These are phyloP conservation scores for Didymodactylos carnosus DNA, from an alignment of 2,888 invertebrate species.

Conservation along the genomic window DNA sequence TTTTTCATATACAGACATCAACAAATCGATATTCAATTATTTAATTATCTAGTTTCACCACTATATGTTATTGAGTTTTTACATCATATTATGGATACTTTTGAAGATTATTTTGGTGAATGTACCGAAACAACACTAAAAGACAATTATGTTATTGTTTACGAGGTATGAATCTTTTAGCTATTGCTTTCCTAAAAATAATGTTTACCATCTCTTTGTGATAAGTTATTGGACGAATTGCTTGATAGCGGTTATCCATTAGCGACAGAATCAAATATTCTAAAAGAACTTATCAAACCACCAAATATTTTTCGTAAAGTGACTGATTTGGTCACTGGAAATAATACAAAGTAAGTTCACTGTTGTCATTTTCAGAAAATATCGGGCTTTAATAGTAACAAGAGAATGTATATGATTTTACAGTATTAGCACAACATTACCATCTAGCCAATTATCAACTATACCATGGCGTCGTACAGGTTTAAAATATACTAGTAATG, in stretches of 20 bases:
- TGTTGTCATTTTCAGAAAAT: not conserved
- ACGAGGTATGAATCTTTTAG: slow-evolving; percentile 49
- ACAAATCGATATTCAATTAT: not conserved
- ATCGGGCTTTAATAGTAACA: too few relatives aligned
- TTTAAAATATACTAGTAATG: slow-evolving; percentile 94
- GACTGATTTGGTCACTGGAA: slow-evolving; percentile 89
- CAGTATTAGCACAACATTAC: slow-evolving; percentile 49
- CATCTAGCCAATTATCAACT: slow-evolving; percentile 87
- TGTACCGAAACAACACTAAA: slow-evolving; percentile 88
- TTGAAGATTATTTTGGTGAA: slow-evolving; percentile 92
- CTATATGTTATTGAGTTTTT: slow-evolving; percentile 93
- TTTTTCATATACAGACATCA: not conserved
- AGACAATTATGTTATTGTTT: slow-evolving; percentile 95
- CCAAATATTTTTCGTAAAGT: slow-evolving; percentile 89
- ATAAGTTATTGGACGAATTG: slow-evolving; percentile 84
- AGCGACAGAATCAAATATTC: slow-evolving; percentile 89
- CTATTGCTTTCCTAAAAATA: not conserved
- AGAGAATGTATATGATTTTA: slow-evolving; percentile 6
- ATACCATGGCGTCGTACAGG: slow-evolving; percentile 94
- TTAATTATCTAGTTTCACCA: slow-evolving; percentile 54
- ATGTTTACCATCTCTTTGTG: not conserved
- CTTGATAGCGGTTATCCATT: slow-evolving; percentile 95
- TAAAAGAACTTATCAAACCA: slow-evolving; percentile 93
- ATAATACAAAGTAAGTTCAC: slow-evolving; percentile 37
- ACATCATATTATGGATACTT: slow-evolving; percentile 86